Evolutionary conservation across 2,113 vertebrate species (phyloP).

Genomic region (Neotoma lepida): DNA sequence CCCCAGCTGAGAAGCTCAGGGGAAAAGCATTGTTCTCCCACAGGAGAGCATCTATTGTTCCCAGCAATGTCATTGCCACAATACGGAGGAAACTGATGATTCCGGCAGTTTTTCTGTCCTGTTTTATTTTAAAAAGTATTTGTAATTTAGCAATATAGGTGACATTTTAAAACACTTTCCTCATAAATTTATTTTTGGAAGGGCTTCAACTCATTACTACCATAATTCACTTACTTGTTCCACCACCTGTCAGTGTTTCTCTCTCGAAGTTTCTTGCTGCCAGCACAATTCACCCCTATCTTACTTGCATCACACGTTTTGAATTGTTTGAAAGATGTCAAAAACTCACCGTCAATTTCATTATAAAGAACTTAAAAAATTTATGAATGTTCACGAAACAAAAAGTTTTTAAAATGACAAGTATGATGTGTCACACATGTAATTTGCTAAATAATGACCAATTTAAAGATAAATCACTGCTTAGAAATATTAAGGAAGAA

Average conservation of each 20-base stretch:
- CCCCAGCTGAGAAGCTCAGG: neutral
- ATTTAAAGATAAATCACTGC: constrained; percentile 5
- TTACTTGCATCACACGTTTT: neutral
- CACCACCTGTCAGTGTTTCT: neutral
- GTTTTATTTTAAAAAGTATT: constrained; percentile 2
- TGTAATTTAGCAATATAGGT: constrained; percentile 43
- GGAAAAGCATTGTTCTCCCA: neutral
- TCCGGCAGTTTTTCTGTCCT: neutral
- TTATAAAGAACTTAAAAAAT: neutral
- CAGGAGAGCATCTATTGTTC: neutral
- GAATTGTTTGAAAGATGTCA: neutral
- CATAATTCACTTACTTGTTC: constrained; percentile 39
- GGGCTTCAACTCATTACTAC: constrained; percentile 40
- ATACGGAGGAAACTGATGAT: neutral
- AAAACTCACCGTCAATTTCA: neutral
- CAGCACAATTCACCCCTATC: neutral
- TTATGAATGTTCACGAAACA: neutral
- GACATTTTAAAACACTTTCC: constrained; percentile 43
- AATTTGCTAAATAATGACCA: constrained; percentile 23
- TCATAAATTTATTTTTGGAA: constrained; percentile 57
- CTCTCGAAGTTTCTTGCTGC: neutral
- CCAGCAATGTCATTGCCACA: neutral
- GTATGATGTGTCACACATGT: neutral
- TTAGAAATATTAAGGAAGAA: neutral
- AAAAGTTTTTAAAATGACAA: neutral